phyloP scores from a whole-genome alignment of 2,797 vertebrate species.

The Coranthus polyacanthus region DNA sequence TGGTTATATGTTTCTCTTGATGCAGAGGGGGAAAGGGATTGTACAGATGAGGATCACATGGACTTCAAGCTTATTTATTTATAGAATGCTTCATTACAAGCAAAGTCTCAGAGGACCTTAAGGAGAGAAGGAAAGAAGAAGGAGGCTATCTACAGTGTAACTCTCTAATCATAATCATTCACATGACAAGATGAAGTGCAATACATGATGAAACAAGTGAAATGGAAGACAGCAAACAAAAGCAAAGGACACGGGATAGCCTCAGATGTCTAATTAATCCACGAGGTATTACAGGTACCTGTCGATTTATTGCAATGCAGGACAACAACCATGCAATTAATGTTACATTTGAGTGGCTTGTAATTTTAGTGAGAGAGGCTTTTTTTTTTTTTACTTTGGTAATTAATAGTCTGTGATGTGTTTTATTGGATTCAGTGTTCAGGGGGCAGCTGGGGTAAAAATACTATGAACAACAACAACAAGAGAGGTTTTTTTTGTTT shows the following conservation, averaged over 20 bases:
- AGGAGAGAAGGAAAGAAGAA: constrained; percentile 24
- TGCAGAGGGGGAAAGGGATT: constrained; percentile 20
- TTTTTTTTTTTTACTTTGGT: not conserved
- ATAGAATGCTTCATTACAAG: constrained; percentile 58
- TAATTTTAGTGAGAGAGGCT: constrained; percentile 8
- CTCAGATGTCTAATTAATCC: constrained; percentile 33
- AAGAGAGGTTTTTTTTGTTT: constrained; percentile 1
- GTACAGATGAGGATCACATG: constrained; percentile 40
- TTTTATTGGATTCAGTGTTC: constrained; percentile 4
- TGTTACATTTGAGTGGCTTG: not conserved
- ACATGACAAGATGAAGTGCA: constrained; percentile 61
- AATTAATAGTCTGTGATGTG: constrained; percentile 3
- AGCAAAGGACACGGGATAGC: constrained; percentile 10
- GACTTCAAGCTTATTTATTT: constrained; percentile 56
- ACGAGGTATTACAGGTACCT: constrained; percentile 31
- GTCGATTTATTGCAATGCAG: constrained; percentile 18
- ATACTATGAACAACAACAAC: constrained; percentile 5
- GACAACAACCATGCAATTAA: constrained; percentile 25
- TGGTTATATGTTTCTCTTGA: not conserved
- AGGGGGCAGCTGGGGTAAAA: not conserved
- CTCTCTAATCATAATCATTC: constrained; percentile 57
- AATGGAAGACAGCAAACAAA: constrained; percentile 57
- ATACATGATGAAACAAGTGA: constrained; percentile 77
- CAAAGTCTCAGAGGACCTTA: constrained; percentile 45
- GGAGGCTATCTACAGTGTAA: constrained; percentile 31